Base-by-base conservation (phyloP, 2,797 vertebrate genomes). In the Pangasius krempfi region DNA sequence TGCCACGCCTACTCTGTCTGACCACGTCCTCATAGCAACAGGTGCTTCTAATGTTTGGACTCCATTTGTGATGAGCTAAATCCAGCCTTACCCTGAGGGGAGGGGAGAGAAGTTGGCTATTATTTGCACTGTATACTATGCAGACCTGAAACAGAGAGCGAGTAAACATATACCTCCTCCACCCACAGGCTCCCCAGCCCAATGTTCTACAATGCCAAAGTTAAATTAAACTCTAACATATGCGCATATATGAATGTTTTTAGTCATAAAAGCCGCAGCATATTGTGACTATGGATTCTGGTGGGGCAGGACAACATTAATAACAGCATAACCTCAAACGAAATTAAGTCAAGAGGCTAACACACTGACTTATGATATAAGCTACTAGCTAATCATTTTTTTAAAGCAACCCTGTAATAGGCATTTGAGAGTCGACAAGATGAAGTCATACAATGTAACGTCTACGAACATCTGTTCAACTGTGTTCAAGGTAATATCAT, bases 11-110 rank as follows among this genome's bases (percentile, higher is more conserved):
- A 72, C 33, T 87, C 80, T 68, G 7, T 88, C 68, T 76, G 58
- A 47, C 22, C 56, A 79, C 60, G 70, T 87, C 60, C 37, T 81
- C 86, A 89, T 37, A 86, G 81, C 73, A 80, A 83, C 82, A 87
- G 62, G 87, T 89, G 87, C 62, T 84, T 84, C 56, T 88, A 62
- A 85, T 86, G 78, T 68, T 84, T 60, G 62, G 78, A 30, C 50
- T 85, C 54, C 54, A 60, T 58, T 82, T n/a, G 22, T 40, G 37
- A 60, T 44, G 33, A 37, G 86, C 90, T 89, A 84, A 89, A 89
- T 83, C 52, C 33, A 83, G 86, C 40, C 20, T n/a, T 88, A 47
- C 27, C 52, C 82, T 52, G 37, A 14, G n/a, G 86, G 52, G 73
- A 62, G 50, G 78, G 68, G 58, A 30, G 72, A 40, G 40, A 27